Evolutionary conservation across 2,888 invertebrate genomes (phyloP), one percentile per base, ranked within the genome.

Genomic region (Tenthredo scrophulariae): DNA sequence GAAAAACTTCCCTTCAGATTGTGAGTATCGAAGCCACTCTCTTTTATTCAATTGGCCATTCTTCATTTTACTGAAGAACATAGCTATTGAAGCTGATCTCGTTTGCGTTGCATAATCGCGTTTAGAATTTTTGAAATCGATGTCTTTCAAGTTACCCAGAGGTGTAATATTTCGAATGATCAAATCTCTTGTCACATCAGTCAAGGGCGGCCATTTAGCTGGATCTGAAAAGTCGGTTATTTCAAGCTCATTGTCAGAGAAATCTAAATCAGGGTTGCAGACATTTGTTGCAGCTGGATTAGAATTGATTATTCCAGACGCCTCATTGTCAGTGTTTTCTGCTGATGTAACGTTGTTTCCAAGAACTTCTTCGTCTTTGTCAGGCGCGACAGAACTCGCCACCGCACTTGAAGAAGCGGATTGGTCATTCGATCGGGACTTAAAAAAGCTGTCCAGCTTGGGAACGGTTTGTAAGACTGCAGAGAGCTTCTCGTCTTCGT

Each of bases 201-300:
- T 13, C 77, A 77, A 33, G 13, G 22, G 46, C 18, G 75, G 75
- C 75, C 75, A 75, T 77, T 77, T n/a, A 77, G 77, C 77, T 50
- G 50, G 77, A 50, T 77, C 77, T 77, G 77, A 77, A 50, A 77
- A 77, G 18, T 50, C 50, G 77, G 6, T 77, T 29, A 43, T 77
- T 77, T 77, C 50, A 46, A 10, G 50, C 26, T 50, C 33, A 33
- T 33, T 33, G 33, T 33, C 13, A 77, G 50, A 26, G 26, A 50
- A 50, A 3, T 50, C 46, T 50, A 77, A 50, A 77, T 77, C 77
- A 26, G 15, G 43, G 33, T 26, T 77, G 50, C 77, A 77, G 46
- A 50, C 9, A 77, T 77, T 77, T 77, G 22, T 50, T 50, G 46
- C 50, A 77, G 26, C 77, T 50, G 26, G 50, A 46, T 29, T 15